These are phyloP conservation scores for Phoxinus dragarum DNA, from an alignment of 2,797 vertebrate species.

Conservation along the genomic window DNA sequence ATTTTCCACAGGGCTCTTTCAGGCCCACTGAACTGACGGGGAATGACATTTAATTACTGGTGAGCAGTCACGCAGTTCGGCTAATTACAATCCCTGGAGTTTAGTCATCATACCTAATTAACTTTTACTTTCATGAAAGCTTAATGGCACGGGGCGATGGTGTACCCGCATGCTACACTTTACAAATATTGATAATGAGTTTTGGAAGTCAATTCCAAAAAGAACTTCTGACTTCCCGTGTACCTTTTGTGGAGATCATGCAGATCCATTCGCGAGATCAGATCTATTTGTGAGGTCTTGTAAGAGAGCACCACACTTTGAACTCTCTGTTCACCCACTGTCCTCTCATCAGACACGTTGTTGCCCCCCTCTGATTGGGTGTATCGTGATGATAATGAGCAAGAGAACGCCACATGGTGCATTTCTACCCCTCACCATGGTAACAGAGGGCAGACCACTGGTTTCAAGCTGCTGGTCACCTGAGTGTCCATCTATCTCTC, in stretches of 20 bases:
- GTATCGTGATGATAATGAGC: constrained; percentile 21
- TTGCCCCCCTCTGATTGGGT: constrained; percentile 44
- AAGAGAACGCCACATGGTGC: constrained; percentile 26
- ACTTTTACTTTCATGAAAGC: constrained; percentile 92
- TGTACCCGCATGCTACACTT: constrained; percentile 74
- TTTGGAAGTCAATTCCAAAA: constrained; percentile 78
- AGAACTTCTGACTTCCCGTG: constrained; percentile 57
- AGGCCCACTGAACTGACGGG: constrained; percentile 84
- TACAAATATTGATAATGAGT: constrained; percentile 81
- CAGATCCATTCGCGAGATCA: constrained; percentile 35
- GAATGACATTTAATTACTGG: constrained; percentile 95
- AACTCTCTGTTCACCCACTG: constrained; percentile 11
- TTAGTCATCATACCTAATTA: constrained; percentile 94
- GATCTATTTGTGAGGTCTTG: constrained; percentile 28
- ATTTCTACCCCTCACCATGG: constrained; percentile 28
- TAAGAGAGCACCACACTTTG: constrained; percentile 27
- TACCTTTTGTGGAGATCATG: neutral
- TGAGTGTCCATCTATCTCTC: constrained; percentile 20
- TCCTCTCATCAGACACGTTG: constrained; percentile 43
- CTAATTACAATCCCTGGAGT: constrained; percentile 92
- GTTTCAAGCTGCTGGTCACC: constrained; percentile 32
- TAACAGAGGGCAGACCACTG: neutral
- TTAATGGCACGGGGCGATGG: constrained; percentile 82
- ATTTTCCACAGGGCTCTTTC: constrained; percentile 80
- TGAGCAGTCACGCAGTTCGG: constrained; percentile 88